These are phyloP conservation scores for Peromyscus melanophrys DNA, from an alignment of 2,797 vertebrate species.

Conservation along the genomic window DNA sequence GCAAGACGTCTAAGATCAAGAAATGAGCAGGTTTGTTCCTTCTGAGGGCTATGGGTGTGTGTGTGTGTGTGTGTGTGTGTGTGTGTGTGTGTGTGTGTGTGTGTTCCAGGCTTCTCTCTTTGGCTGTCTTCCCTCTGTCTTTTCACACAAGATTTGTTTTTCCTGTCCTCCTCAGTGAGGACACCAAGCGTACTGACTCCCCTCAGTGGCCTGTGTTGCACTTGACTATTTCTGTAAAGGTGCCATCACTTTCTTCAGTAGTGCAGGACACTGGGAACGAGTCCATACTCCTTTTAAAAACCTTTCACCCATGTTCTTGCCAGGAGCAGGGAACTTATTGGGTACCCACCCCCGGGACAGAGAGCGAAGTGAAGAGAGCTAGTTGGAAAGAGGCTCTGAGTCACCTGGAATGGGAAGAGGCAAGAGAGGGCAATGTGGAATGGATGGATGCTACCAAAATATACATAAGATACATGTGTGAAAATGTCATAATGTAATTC, in stretches of 20 bases:
- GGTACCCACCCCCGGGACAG: too few species aligned
- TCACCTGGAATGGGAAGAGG: neutral
- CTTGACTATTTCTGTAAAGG: neutral
- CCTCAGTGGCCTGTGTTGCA: neutral
- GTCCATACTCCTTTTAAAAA: too few species aligned
- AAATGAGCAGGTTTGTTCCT: too few species aligned
- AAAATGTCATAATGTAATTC: neutral
- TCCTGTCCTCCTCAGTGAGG: neutral
- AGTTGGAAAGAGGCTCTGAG: too few species aligned
- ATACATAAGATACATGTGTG: neutral
- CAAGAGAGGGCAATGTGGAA: neutral
- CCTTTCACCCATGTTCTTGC: neutral
- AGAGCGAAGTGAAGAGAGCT: too few species aligned
- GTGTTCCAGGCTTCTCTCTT: neutral
- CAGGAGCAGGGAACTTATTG: neutral
- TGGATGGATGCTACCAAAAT: neutral
- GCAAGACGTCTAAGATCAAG: neutral
- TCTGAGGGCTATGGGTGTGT: neutral
- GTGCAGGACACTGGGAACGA: neutral
- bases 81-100: too few species aligned
- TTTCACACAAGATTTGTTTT: neutral
- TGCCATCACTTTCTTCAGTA: neutral
- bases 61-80: too few species aligned
- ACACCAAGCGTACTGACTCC: neutral
- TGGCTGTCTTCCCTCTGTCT: neutral